Percentiles rank a stretch among this genome's conserved stretches.
Evolutionary conservation across 2,113 vertebrate species (phyloP).

Genomic region (Stegostoma tigrinum): DNA sequence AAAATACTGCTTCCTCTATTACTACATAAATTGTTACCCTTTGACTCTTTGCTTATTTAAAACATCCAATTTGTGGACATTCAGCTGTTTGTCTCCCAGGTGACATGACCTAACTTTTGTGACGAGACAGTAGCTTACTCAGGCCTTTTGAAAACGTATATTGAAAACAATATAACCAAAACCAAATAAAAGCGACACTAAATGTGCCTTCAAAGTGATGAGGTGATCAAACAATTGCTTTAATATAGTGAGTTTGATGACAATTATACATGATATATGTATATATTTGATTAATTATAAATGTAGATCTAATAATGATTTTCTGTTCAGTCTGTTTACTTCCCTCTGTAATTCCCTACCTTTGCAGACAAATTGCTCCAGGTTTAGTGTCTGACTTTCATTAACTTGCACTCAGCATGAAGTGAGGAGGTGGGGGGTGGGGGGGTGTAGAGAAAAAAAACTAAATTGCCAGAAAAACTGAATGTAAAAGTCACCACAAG

Average conservation of each 20-base stretch:
- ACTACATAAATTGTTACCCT: neutral
- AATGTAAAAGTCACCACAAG: neutral
- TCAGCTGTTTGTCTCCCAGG: neutral
- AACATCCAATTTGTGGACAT: neutral
- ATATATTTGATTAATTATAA: too few relatives aligned
- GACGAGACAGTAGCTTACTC: neutral
- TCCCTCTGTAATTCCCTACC: neutral
- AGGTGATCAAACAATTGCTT: neutral
- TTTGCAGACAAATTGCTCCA: constrained; percentile 5
- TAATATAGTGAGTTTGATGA: neutral
- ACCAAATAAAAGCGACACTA: neutral
- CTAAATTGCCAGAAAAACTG: neutral
- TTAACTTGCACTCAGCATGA: neutral
- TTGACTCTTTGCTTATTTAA: neutral
- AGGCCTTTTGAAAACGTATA: neutral
- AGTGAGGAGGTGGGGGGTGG: neutral
- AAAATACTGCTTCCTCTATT: neutral
- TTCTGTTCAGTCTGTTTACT: neutral
- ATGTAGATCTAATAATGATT: neutral
- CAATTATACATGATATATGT: neutral
- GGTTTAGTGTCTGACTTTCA: neutral
- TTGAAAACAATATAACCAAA: neutral
- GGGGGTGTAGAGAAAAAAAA: neutral
- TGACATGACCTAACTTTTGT: neutral
- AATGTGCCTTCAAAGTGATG: neutral